Evolutionary conservation across 2,797 vertebrate genomes (phyloP).

Genomic region (Heterohyrax brucei): DNA sequence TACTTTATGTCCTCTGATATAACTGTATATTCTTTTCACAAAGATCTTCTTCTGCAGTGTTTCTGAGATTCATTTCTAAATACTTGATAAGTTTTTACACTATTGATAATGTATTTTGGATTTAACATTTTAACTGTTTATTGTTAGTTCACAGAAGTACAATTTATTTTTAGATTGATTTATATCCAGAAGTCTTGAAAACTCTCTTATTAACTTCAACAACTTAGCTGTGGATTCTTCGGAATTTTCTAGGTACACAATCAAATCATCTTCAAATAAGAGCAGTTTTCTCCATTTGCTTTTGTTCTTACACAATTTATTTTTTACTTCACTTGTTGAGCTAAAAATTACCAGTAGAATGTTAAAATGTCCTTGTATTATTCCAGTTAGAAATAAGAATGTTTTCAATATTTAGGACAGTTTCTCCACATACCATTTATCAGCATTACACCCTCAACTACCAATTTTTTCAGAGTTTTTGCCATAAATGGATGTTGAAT

Average conservation of each 20-base stretch:
- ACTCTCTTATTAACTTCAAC: neutral
- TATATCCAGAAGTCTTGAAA: slow-evolving; percentile 22
- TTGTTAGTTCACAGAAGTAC: no score
- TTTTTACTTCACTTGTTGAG: neutral
- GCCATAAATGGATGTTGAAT: neutral
- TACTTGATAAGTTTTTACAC: neutral
- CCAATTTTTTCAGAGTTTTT: neutral
- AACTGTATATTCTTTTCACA: neutral
- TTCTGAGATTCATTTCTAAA: neutral
- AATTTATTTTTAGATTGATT: slow-evolving; percentile 8
- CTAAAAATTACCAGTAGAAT: neutral
- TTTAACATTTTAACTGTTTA: neutral
- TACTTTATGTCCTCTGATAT: neutral
- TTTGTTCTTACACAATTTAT: neutral
- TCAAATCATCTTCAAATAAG: slow-evolving; percentile 13
- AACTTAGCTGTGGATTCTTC: neutral
- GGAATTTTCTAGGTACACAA: slow-evolving; percentile 16
- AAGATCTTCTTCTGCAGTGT: neutral
- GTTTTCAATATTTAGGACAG: neutral
- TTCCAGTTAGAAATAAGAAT: neutral
- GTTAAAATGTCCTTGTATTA: neutral
- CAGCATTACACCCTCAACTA: neutral
- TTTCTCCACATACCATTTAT: neutral
- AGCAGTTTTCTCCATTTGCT: neutral
- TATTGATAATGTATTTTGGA: neutral